phyloP scores from a whole-genome alignment of 2,113 vertebrate species.

The Nesospiza acunhae region DNA sequence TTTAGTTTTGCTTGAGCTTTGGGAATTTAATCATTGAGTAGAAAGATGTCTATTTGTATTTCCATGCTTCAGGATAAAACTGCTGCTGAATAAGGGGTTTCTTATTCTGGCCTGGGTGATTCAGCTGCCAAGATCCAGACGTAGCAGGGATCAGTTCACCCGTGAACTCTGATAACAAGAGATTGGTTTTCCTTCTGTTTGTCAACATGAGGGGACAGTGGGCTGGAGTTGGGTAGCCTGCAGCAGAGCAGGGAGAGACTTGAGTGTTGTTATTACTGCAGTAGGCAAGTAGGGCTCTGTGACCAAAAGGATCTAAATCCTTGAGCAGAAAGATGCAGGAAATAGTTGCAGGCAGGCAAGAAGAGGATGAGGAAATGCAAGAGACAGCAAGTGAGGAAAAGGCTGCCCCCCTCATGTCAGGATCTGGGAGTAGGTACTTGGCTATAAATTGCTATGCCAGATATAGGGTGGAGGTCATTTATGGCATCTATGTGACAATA shows the following conservation, averaged over 20 bases:
- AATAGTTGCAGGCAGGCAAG: neutral
- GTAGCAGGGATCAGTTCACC: fast-evolving
- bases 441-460: neutral
- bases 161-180: fast-evolving
- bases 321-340: neutral
- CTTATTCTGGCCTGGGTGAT: neutral
- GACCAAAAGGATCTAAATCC: neutral
- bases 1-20: neutral
- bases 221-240: neutral
- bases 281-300: neutral
- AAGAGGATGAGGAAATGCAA: neutral
- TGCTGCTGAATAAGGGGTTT: neutral
- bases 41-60: neutral
- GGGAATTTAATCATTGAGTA: neutral
- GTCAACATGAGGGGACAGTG: neutral
- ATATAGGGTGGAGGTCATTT: neutral
- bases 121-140: neutral
- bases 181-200: neutral
- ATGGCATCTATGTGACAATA: neutral
- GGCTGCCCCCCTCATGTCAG: neutral
- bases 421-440: neutral
- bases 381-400: neutral
- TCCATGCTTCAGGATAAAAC: neutral
- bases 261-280: neutral
- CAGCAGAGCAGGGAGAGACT: neutral